Evolutionary conservation across 2,888 invertebrate genomes (phyloP).

Genomic region (Catocala fraxini): DNA sequence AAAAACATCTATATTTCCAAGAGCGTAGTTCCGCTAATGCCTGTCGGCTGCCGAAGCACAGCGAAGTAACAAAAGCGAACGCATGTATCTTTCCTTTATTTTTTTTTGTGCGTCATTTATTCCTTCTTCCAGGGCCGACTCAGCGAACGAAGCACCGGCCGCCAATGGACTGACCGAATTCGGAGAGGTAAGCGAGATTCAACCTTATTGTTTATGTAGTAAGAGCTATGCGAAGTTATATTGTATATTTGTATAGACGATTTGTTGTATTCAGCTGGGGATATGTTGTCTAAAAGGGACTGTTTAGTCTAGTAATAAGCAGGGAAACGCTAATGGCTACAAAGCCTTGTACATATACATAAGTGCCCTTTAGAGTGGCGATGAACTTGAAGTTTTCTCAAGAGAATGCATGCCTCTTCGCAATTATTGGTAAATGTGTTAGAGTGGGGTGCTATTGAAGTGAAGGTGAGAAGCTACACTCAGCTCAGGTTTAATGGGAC

Average conservation of each 20-base stretch:
- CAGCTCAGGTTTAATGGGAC: background rate
- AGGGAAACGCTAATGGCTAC: background rate
- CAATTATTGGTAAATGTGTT: background rate
- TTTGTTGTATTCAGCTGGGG: conserved; percentile 8
- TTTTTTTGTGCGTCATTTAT: conserved; percentile 70
- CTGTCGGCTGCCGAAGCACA: conserved; percentile 27
- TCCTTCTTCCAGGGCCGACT: conserved; percentile 83
- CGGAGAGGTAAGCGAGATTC: conserved; percentile 80
- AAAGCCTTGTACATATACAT: background rate
- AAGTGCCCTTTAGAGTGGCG: background rate
- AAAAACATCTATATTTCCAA: conserved; percentile 10
- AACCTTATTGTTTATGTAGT: conserved; percentile 38
- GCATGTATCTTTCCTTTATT: conserved; percentile 48
- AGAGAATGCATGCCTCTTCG: background rate
- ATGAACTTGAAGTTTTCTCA: conserved; percentile 1
- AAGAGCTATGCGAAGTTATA: conserved; percentile 38
- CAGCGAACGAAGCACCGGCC: conserved; percentile 81
- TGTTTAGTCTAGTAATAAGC: conserved; percentile 12
- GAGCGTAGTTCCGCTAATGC: conserved; percentile 12
- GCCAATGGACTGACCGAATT: conserved; percentile 84
- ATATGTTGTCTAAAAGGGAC: conserved; percentile 11
- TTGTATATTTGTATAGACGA: conserved; percentile 1
- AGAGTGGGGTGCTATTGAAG: background rate
- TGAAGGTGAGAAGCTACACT: background rate
- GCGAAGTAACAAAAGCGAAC: conserved; percentile 55